A percentile compares a stretch with the other conserved stretches of the same genome.
These are phyloP conservation scores for Porites australiensis DNA, from an alignment of 64 coral and sea anemone genomes.

Conservation along the genomic window DNA sequence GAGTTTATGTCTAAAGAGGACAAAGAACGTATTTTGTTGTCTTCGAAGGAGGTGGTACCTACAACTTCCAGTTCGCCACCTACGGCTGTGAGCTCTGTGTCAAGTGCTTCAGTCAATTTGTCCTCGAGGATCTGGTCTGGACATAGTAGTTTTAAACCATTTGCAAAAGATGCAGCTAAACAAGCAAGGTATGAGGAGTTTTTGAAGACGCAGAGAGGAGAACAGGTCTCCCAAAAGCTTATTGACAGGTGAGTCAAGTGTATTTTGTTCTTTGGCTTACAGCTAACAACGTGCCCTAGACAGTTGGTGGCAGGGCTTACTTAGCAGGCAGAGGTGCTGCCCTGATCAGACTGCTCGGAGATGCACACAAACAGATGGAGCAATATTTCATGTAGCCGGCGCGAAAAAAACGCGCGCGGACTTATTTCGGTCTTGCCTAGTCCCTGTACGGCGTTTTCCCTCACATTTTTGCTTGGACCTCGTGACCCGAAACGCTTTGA, in stretches of 20 bases:
- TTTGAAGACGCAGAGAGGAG: conserved; percentile 18
- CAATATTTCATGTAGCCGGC: too few relatives aligned
- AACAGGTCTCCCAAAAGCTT: neutral
- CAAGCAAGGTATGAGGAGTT: conserved; percentile 89
- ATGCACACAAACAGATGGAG: too few relatives aligned
- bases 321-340: too few relatives aligned
- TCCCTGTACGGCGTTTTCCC: too few relatives aligned
- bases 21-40: conserved; percentile 62
- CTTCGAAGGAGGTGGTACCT: conserved; percentile 21
- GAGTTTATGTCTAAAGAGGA: conserved; percentile 84
- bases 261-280: too few relatives aligned
- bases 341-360: too few relatives aligned
- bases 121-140: neutral
- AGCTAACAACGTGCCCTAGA: too few relatives aligned
- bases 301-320: too few relatives aligned
- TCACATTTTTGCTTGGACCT: too few relatives aligned
- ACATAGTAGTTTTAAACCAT: conserved; percentile 81
- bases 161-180: conserved; percentile 86
- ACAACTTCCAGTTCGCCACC: neutral
- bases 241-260: conserved; percentile 33
- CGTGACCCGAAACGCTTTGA: too few relatives aligned
- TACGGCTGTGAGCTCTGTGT: neutral
- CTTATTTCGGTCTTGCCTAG: too few relatives aligned
- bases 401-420: too few relatives aligned
- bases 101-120: neutral